A percentile compares a stretch with the other conserved stretches of the same genome.
phyloP scores from a whole-genome alignment of 2,888 invertebrate genomes.

The Nemoura dubitans region DNA sequence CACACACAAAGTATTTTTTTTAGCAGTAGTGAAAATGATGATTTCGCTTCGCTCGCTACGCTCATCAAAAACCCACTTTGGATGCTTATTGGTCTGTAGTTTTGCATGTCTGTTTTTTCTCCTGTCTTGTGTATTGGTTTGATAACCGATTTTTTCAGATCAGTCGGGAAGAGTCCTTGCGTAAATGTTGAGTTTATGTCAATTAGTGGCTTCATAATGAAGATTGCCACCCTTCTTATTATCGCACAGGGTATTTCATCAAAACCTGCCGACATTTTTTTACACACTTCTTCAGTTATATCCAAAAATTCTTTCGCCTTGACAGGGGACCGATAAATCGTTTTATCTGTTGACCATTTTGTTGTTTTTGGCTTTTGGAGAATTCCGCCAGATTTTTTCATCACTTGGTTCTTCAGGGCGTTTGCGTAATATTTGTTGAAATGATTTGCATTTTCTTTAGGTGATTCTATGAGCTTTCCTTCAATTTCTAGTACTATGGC shows the following conservation, averaged over 20 bases:
- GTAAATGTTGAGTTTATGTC: not conserved
- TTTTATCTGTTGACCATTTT: not conserved
- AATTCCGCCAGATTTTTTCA: not conserved
- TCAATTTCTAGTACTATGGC: not conserved
- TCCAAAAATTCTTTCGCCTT: not conserved
- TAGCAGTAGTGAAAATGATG: too few species aligned
- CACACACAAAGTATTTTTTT: too few species aligned
- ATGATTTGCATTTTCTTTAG: not conserved
- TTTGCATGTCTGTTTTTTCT: not conserved
- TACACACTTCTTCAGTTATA: constrained; percentile 33
- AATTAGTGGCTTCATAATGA: not conserved
- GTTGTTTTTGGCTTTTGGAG: not conserved
- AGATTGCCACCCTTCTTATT: not conserved
- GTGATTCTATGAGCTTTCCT: not conserved
- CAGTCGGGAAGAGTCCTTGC: not conserved
- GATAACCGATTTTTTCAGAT: constrained; percentile 8
- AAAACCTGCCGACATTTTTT: constrained; percentile 41
- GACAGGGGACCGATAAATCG: not conserved
- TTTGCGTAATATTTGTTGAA: not conserved
- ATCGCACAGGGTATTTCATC: constrained; percentile 33
- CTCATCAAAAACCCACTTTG: not conserved
- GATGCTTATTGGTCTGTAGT: constrained; percentile 17
- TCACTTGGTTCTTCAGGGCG: not conserved
- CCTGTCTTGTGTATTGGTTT: not conserved
- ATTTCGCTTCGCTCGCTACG: too few species aligned